Percentiles rank a stretch among this genome's conserved stretches.
Evolutionary conservation across 2,888 invertebrate species (phyloP).

Genomic region (Cetonia aurata): DNA sequence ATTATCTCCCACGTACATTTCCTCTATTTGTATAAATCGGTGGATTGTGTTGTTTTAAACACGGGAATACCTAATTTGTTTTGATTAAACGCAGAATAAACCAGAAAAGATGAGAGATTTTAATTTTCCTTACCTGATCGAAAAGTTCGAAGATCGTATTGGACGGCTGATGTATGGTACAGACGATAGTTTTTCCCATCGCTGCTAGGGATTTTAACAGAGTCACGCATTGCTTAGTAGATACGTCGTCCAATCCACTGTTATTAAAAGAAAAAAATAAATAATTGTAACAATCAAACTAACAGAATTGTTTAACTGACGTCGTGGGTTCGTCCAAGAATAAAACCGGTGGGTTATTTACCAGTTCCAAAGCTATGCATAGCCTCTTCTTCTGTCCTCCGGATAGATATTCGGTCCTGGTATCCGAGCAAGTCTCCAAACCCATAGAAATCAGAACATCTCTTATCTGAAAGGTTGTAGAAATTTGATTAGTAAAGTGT

Average conservation of each 20-base stretch:
- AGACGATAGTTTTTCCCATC: constrained; percentile 81
- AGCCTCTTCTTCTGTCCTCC: constrained; percentile 85
- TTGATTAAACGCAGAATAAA: too few relatives aligned
- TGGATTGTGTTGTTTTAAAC: too few relatives aligned
- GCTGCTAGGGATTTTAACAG: constrained; percentile 77
- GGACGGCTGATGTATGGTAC: constrained; percentile 86
- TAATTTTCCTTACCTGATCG: constrained; percentile 69
- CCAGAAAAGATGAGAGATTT: too few relatives aligned
- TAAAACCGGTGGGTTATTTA: constrained; percentile 86
- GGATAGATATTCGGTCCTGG: constrained; percentile 76
- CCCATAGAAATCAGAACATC: constrained; percentile 68
- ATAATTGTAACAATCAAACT: background rate
- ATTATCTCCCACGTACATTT: background rate
- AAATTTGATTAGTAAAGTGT: background rate
- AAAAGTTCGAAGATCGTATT: constrained; percentile 82
- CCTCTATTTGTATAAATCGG: background rate
- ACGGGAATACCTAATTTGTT: too few relatives aligned
- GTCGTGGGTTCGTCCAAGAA: constrained; percentile 87
- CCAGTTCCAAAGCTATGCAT: constrained; percentile 81
- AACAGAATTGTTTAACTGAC: constrained; percentile 67
- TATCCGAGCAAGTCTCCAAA: constrained; percentile 74
- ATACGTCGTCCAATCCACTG: constrained; percentile 81
- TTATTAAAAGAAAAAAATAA: constrained; percentile 49
- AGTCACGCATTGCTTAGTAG: constrained; percentile 79
- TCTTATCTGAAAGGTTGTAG: background rate